Percentiles rank a stretch among this genome's conserved stretches.
These are phyloP conservation scores for Brachymystax lenok DNA, from an alignment of 2,797 vertebrate genomes.

Conservation along the genomic window DNA sequence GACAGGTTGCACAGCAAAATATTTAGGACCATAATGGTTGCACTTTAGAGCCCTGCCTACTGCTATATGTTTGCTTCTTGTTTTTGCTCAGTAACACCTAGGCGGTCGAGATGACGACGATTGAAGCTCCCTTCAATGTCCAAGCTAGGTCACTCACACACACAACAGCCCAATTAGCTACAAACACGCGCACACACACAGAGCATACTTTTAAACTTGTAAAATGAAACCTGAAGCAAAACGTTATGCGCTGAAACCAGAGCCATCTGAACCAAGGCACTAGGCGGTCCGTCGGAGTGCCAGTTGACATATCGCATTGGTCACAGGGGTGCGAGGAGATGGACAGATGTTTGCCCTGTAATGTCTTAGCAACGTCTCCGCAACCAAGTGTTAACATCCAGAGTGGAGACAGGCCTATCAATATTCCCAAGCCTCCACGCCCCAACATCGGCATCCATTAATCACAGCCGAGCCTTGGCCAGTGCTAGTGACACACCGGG, in stretches of 20 bases:
- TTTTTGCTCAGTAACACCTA: background rate
- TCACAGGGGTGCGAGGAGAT: conserved; percentile 21
- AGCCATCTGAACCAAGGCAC: background rate
- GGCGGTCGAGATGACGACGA: background rate
- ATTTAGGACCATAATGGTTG: too few species aligned
- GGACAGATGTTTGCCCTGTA: conserved; percentile 29
- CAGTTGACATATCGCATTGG: conserved; percentile 10
- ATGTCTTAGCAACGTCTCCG: conserved; percentile 9
- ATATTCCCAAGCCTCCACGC: conserved; percentile 52
- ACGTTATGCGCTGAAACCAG: background rate
- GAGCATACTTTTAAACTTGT: background rate
- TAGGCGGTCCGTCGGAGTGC: conserved; percentile 13
- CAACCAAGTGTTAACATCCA: conserved; percentile 31
- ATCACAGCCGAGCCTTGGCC: conserved; percentile 60
- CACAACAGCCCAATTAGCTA: background rate
- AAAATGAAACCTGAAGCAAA: conserved; percentile 15
- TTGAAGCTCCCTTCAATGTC: background rate
- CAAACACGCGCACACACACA: background rate
- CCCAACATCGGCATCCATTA: conserved; percentile 56
- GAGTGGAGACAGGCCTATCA: conserved; percentile 43
- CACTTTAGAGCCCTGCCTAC: too few species aligned
- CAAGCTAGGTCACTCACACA: too few species aligned
- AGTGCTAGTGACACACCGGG: conserved; percentile 57
- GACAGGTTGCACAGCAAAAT: too few species aligned
- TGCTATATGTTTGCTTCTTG: background rate